Conservation (phyloP, 2,797 vertebrate species). For the Lithobates sylvaticus region DNA sequence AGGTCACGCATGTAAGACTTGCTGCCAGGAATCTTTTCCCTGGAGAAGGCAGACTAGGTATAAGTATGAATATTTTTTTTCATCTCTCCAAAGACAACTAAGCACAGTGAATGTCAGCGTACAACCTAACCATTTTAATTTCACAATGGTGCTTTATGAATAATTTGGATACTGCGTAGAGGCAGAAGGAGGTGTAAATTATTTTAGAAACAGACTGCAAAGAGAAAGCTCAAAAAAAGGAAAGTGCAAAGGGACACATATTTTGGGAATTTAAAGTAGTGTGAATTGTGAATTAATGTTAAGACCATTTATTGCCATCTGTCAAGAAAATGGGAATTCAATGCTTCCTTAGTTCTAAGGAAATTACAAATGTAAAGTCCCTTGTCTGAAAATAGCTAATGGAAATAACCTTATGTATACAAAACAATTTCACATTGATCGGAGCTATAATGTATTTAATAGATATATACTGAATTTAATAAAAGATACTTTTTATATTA, state of each 20-base stretch:
- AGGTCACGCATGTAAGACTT: conserved; percentile 26
- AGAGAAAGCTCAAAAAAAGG: not conserved
- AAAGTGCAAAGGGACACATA: not conserved
- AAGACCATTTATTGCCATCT: not conserved
- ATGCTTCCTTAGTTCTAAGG: not conserved
- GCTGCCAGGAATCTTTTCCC: conserved; percentile 6
- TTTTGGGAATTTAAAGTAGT: conserved; percentile 15
- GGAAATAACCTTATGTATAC: not conserved
- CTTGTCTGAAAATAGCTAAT: not conserved
- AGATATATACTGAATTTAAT: not conserved
- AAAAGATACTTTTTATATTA: not conserved
- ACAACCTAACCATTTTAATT: conserved; percentile 29
- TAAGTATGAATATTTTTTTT: conserved; percentile 22
- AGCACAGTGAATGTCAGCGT: not conserved
- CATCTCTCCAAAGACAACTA: conserved; percentile 14
- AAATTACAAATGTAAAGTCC: not conserved
- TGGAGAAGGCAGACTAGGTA: not conserved
- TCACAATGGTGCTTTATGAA: conserved; percentile 17
- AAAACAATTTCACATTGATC: not conserved
- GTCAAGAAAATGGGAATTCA: not conserved
- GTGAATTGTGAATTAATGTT: not conserved
- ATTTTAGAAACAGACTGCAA: conserved; percentile 7
- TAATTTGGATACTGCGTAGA: conserved; percentile 27
- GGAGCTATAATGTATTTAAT: not conserved
- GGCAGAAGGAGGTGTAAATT: conserved; percentile 40